Evolutionary conservation across 2,888 invertebrate species (phyloP), one percentile per base, ranked within the genome.

Genomic region (Stenolophus ochropezus): DNA sequence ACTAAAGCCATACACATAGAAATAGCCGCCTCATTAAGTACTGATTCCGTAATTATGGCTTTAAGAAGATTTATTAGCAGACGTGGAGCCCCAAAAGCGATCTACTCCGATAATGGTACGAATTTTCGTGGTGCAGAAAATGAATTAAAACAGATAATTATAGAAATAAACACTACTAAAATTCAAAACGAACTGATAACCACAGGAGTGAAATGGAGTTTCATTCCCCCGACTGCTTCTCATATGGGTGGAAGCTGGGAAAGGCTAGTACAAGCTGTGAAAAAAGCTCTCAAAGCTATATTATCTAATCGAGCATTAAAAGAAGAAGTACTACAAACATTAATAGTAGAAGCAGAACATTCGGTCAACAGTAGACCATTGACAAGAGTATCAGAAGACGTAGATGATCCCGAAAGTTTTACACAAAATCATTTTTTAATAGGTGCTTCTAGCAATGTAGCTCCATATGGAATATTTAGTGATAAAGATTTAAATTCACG

Each of bases 251-350:
- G n/a, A n/a, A n/a, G n/a, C n/a, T n/a, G n/a, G n/a, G n/a, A n/a
- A n/a, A n/a, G n/a, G n/a, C n/a, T 85, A 85, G 0, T 71, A 82
- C 25, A 85, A 85, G 85, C 85, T 85, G 77, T 5, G 83, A 84
- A 65, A 80, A 27, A 0, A 83, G 85, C n/a, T n/a, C 0, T 27
- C 86, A 1, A 65, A 71, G 1, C 71, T 71, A 4, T 69, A 83
- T 2, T 47, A 84, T 4, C 82, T 82, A 1, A 82, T 6, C 58
- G 76, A 53, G 78, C 80, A 5, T 85, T 84, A 0, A 78, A 23
- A n/a, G 85, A 86, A 21, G 86, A 85, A 49, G 47, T 81, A 0
- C 51, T 27, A 5, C 27, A 27, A 27, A 27, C 3, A 27, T 53
- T 53, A 58, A 8, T 58, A 58, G 11, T 23, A 2, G 58, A 58